phyloP scores from a whole-genome alignment of 1,140 invertebrate species.

The Zophobas atratus region DNA sequence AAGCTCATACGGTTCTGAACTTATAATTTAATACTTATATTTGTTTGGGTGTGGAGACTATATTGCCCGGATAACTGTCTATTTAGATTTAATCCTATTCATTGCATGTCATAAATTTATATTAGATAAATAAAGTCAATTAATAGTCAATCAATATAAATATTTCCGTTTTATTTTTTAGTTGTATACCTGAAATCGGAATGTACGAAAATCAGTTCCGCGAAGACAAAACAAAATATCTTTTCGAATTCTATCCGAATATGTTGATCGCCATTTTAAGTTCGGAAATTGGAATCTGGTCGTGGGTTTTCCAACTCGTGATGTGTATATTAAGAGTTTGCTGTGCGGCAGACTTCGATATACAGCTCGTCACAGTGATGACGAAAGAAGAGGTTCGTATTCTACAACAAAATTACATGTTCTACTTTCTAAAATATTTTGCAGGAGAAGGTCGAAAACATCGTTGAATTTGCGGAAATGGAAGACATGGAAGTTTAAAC shows the following conservation, averaged over 20 bases:
- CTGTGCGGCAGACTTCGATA: conserved; percentile 41
- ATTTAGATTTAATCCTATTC: no score
- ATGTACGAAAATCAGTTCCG: conserved; percentile 22
- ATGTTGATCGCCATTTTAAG: not conserved
- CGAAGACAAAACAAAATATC: not conserved
- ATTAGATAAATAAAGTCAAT: no score
- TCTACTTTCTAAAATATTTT: not conserved
- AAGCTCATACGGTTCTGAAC: no score
- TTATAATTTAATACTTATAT: no score
- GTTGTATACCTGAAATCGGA: conserved; percentile 20
- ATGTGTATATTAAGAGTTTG: conserved; percentile 20
- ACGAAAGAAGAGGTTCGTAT: conserved; percentile 25
- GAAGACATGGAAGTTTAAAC: conserved; percentile 18
- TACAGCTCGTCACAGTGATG: conserved; percentile 16
- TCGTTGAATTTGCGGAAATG: conserved; percentile 6
- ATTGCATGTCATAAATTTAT: no score
- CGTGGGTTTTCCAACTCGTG: conserved; percentile 30
- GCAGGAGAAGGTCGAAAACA: conserved; percentile 17
- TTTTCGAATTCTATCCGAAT: conserved; percentile 16
- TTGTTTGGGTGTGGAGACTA: no score
- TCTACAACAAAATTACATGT: not conserved
- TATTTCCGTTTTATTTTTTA: not conserved
- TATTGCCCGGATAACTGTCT: no score
- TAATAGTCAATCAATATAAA: no score
- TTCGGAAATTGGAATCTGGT: conserved; percentile 8